Evolutionary conservation across 2,888 invertebrate species (phyloP), one percentile per base, ranked within the genome.

Genomic region (Hydrotaea diabolus): DNA sequence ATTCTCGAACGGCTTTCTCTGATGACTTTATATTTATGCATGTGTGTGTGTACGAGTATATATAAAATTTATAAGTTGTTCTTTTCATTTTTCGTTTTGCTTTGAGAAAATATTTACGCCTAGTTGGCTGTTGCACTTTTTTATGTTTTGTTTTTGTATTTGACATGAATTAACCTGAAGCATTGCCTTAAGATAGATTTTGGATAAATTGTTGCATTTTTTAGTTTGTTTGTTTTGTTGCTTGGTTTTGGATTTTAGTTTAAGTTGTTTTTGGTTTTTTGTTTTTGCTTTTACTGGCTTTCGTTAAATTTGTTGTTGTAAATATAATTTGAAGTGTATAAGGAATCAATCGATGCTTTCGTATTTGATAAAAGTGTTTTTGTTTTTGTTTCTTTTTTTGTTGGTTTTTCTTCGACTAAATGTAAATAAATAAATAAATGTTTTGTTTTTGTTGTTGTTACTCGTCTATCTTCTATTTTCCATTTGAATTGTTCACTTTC

Each of bases 311-410:
- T 55, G 55, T 55, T 43, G 17, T 43, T 66, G 66, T 66, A 66
- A 66, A 66, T 66, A 66, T 66, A 66, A 39, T 49, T 19, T 43
- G 64, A 64, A 71, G 78, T 81, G 81, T 85, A 79, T 77, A 85
- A 80, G 76, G 78, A 81, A 81, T 84, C 82, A 81, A 81, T 85
- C 83, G 83, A 85, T 85, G 82, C 80, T 80, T 82, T 72, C 53
- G 55, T 64, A 53, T 74, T 71, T 31, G 19, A 75, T 75, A 75
- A 83, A 83, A 80, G 80, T 80, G 80, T 80, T 84, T 62, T 39
- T n/a, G n/a, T n/a, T n/a, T n/a, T n/a, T n/a, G n/a, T n/a, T n/a
- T n/a, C 49, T 2, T 59, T 39, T 66, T 31, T 21, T 15, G 23
- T 62, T n/a, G n/a, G n/a, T 31, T 59, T 43, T 80, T 78, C 62